Evolutionary conservation across 2,113 vertebrate species (phyloP), one percentile per base, ranked within the genome.

Genomic region (Carassius auratus): DNA sequence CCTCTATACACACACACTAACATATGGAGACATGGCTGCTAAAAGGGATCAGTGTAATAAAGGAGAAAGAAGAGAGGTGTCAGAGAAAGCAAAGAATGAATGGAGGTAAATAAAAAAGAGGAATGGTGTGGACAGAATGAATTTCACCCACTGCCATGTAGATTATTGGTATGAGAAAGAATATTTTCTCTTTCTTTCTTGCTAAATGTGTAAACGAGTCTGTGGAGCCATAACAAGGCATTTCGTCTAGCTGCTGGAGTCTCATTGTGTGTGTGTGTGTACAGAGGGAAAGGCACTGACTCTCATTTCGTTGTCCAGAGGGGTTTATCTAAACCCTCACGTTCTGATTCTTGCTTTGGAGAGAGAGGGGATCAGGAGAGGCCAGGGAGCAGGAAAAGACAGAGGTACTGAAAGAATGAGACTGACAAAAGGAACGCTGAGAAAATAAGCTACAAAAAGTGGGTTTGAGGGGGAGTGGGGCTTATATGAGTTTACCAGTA

Each of bases 361-460:
- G 84, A 75, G 42, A 74, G 55, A 62, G 52, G 30, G 77, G 78
- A 61, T 62, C 77, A 75, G 36, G 57, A 48, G 78, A 71, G 50
- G 62, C 61, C 33, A 80, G 38, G 23, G 77, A 62, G 74, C 38
- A 48, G 57, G 36, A 73, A 68, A 74, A 76, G 62, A 75, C 66
- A 36, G 76, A 57, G 26, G 2, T 52, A 83, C 71, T 12, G 38
- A 80, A 48, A 85, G 73, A 75, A 30, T 48, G 66, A 48, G 76
- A 15, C 45, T 42, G 55, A 86, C 86, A 89, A 84, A 86, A 86
- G 19, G 0, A 36, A 76, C 0, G 78, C 48, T 57, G 61, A 87
- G 86, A 74, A 66, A 85, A 90, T 0, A 42, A 89, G 88, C 89
- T 90, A 81, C 86, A 89, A 91, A 86, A 89, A 86, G 84, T 84